Evolutionary conservation across 2,797 vertebrate genomes (phyloP), one percentile per base, ranked within the genome.

Genomic region (Enteromius trimaculatus): DNA sequence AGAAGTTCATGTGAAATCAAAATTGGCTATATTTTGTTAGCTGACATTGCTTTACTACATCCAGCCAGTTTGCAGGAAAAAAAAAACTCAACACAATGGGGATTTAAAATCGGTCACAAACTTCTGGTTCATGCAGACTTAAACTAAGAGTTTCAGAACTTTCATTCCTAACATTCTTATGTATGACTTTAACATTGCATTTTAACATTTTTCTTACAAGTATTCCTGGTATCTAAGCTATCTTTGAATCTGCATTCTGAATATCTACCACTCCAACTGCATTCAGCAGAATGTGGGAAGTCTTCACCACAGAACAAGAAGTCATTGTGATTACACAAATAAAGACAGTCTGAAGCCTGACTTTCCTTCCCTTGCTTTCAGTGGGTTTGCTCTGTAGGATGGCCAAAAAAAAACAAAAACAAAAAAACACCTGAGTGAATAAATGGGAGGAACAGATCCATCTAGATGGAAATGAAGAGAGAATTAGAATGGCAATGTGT

Each of bases 221-320:
- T n/a, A n/a, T 72, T 51, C 47, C 2, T 1, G 4, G 29, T 21
- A 11, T 47, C 17, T 3, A 70, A 47, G 37, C 21, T 42, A 6
- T 60, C 37, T 70, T 69, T 80, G 66, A 72, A 64, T 51, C 16
- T 58, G 86, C 53, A 29, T 58, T 42, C 65, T 55, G 42, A 53
- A 80, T 44, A 31, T 53, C 44, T 66, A 71, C 80, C 76, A 75
- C 82, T 86, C 88, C 78, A 86, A 79, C 75, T 19, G 31, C 72
- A 37, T 62, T 64, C 42, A 64, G 21, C 7, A 34, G 29, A 37
- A 60, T 76, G 64, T 77, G 49, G 64, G 34, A 77, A 17, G 23
- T 31, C 72, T 77, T 69, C 58, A 70, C 55, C 68, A 44, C 34
- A 44, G 49, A 69, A 82, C 81, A 82, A 77, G 60, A 55, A 60